Conservation (phyloP, 2,797 vertebrate species). For the Crenuchus spilurus region DNA sequence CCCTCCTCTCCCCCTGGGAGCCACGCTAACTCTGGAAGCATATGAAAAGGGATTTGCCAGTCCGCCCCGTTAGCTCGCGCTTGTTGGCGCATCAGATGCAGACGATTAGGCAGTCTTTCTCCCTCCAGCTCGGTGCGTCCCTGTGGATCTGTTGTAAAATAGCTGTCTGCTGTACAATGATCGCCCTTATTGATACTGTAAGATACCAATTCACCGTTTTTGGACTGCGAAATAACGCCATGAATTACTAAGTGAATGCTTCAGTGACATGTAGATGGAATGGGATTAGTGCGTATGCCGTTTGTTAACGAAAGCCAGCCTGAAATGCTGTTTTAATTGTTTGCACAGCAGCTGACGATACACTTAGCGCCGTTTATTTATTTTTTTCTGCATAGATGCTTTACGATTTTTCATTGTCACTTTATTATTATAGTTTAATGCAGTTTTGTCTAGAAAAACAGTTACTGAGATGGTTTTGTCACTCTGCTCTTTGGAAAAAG, state of each 20-base stretch:
- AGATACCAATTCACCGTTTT: slow-evolving; percentile 66
- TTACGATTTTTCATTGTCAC: slow-evolving; percentile 59
- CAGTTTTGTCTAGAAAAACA: not conserved
- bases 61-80: slow-evolving; percentile 24
- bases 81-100: slow-evolving; percentile 56
- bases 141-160: slow-evolving; percentile 71
- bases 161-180: slow-evolving; percentile 71
- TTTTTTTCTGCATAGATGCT: slow-evolving; percentile 56
- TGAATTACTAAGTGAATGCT: slow-evolving; percentile 70
- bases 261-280: slow-evolving; percentile 68
- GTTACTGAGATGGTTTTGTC: not conserved
- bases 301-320: slow-evolving; percentile 61
- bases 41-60: slow-evolving; percentile 41
- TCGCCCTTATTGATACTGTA: slow-evolving; percentile 75
- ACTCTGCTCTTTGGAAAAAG: slow-evolving; percentile 11
- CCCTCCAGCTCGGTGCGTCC: slow-evolving; percentile 34
- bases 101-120: slow-evolving; percentile 31
- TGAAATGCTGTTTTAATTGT: slow-evolving; percentile 63
- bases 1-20: not conserved
- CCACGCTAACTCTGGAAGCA: slow-evolving; percentile 33
- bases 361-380: slow-evolving; percentile 62
- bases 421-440: slow-evolving; percentile 39
- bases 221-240: slow-evolving; percentile 71
- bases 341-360: slow-evolving; percentile 49
- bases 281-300: slow-evolving; percentile 62